These are phyloP conservation scores for Danio aesculapii DNA, from an alignment of 2,797 vertebrate species.

Conservation along the genomic window DNA sequence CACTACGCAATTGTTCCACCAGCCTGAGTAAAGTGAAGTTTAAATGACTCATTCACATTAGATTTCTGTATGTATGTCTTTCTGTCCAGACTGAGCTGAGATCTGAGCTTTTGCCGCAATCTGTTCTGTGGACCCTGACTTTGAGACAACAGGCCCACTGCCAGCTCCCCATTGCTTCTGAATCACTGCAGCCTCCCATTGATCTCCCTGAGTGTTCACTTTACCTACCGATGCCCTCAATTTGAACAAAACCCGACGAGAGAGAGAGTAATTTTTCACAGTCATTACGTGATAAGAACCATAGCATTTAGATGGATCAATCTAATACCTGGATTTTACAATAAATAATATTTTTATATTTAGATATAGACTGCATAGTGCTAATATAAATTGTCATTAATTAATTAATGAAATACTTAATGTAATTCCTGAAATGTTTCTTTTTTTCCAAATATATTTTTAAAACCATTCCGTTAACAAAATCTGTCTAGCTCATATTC, in stretches of 20 bases:
- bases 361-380: too few species aligned
- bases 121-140: conserved; percentile 48
- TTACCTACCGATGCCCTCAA: not conserved
- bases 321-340: not conserved
- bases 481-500: too few species aligned
- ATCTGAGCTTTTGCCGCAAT: conserved; percentile 50
- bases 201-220: conserved; percentile 7
- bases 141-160: conserved; percentile 28
- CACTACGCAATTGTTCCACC: not conserved
- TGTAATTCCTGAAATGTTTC: too few species aligned
- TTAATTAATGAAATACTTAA: too few species aligned
- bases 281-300: not conserved
- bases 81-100: conserved; percentile 32
- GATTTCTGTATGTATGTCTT: conserved; percentile 13
- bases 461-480: too few species aligned
- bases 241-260: not conserved
- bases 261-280: not conserved
- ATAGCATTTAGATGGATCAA: conserved; percentile 18
- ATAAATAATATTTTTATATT: too few species aligned
- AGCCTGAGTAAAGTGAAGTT: not conserved
- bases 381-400: too few species aligned
- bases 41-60: conserved; percentile 7
- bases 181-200: not conserved
- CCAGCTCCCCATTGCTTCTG: conserved; percentile 41
- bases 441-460: too few species aligned